Conservation (phyloP, 2,797 vertebrate species). For the Crocidura indochinensis region DNA sequence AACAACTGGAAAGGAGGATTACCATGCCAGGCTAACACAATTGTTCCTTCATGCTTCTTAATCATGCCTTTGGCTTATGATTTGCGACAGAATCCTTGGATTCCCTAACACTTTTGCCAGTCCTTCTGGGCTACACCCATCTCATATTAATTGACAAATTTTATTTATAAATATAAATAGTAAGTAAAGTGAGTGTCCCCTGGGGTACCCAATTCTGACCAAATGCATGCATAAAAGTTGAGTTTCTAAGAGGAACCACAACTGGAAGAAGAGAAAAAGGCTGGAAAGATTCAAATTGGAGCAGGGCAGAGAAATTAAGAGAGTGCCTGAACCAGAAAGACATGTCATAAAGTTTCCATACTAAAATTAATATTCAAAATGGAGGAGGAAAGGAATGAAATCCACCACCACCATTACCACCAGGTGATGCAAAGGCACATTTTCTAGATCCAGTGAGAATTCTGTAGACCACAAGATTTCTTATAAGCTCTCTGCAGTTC, state of each 20-base stretch:
- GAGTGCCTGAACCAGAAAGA: too few relatives aligned
- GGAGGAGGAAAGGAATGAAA: too few relatives aligned
- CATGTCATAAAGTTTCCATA: too few relatives aligned
- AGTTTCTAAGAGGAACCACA: neutral
- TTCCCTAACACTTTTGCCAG: neutral
- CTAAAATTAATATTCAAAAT: too few relatives aligned
- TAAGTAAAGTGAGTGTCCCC: too few relatives aligned
- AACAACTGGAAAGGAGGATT: neutral
- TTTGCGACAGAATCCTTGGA: neutral
- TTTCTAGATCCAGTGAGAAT: slow-evolving; percentile 25
- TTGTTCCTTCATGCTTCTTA: accelerated
- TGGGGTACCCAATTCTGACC: neutral
- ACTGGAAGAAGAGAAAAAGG: too few relatives aligned
- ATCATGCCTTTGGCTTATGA: neutral
- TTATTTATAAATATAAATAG: neutral
- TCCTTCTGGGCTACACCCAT: neutral
- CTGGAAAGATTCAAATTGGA: too few relatives aligned
- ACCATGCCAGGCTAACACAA: accelerated
- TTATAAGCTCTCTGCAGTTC: neutral
- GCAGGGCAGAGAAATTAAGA: too few relatives aligned
- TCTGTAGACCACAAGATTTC: neutral
- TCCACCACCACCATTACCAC: too few relatives aligned
- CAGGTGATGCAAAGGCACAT: neutral
- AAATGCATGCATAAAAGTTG: neutral
- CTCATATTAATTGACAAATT: accelerated